Conservation (phyloP, 2,888 invertebrate species). For the Melanargia galathea region DNA sequence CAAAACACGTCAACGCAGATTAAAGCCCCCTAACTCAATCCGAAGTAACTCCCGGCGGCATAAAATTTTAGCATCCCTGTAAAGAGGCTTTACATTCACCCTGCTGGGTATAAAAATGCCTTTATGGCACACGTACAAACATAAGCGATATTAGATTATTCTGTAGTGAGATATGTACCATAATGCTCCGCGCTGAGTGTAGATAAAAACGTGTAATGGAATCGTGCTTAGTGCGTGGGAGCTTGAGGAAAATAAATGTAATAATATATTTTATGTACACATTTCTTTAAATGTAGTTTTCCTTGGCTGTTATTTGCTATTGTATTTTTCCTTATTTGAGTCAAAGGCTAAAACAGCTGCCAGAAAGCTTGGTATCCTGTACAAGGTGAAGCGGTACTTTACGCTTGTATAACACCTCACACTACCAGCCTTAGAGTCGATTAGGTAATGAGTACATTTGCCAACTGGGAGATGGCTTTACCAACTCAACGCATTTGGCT, state of each 20-base stretch:
- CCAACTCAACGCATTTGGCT: too few species aligned
- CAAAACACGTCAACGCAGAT: slow-evolving; percentile 40
- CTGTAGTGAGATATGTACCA: slow-evolving; percentile 39
- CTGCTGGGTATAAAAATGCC: slow-evolving; percentile 51
- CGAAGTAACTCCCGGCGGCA: slow-evolving; percentile 41
- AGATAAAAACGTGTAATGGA: slow-evolving; percentile 32
- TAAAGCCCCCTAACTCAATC: slow-evolving; percentile 47
- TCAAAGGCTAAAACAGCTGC: too few species aligned
- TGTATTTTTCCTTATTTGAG: too few species aligned
- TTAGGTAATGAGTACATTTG: too few species aligned
- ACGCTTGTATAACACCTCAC: too few species aligned
- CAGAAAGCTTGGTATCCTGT: too few species aligned
- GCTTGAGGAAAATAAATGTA: slow-evolving; percentile 7
- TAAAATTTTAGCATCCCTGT: slow-evolving; percentile 52
- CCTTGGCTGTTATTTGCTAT: too few species aligned
- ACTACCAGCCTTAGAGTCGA: too few species aligned
- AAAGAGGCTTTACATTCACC: slow-evolving; percentile 43
- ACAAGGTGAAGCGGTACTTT: too few species aligned
- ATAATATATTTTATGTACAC: background rate
- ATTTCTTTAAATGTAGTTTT: background rate
- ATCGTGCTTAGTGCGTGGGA: slow-evolving; percentile 20
- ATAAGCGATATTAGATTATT: slow-evolving; percentile 61
- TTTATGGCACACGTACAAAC: slow-evolving; percentile 60
- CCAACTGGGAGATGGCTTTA: too few species aligned
- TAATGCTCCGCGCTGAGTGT: slow-evolving; percentile 34